A percentile compares a stretch with the other conserved stretches of the same genome.
These are phyloP conservation scores for Bettongia penicillata DNA, from an alignment of 2,113 vertebrate genomes.

Conservation along the genomic window DNA sequence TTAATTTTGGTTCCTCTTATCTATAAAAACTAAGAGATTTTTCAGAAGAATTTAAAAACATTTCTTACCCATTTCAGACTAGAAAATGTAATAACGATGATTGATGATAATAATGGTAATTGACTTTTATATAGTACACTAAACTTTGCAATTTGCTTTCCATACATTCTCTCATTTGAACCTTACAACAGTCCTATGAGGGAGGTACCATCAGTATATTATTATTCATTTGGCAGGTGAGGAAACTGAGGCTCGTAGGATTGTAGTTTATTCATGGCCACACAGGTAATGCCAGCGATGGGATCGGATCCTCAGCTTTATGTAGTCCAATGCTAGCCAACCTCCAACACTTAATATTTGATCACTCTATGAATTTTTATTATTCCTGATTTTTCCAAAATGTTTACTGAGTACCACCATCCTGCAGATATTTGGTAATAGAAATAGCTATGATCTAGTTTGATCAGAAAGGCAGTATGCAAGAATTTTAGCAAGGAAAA, in stretches of 20 bases:
- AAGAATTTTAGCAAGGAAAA: background rate
- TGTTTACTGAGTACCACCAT: background rate
- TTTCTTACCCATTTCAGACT: background rate
- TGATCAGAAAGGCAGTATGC: background rate
- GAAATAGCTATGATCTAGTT: background rate
- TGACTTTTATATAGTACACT: background rate
- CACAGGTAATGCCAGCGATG: background rate
- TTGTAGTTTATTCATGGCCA: background rate
- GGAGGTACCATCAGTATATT: background rate
- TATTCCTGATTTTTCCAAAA: constrained; percentile 20
- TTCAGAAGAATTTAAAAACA: background rate
- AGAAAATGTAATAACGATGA: background rate
- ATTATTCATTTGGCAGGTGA: constrained; percentile 2
- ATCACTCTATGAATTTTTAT: constrained; percentile 19
- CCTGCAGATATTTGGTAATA: background rate
- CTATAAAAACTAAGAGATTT: background rate
- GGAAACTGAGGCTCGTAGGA: constrained; percentile 7
- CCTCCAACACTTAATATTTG: background rate
- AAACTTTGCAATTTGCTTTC: background rate
- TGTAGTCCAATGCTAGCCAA: background rate
- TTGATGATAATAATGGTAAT: background rate
- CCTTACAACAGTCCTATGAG: background rate
- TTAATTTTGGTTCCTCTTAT: background rate
- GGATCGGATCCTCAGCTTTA: background rate
- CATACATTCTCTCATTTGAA: background rate